A percentile compares a stretch with the other conserved stretches of the same genome.
Evolutionary conservation across 2,113 vertebrate genomes (phyloP).

Genomic region (Murina feae): DNA sequence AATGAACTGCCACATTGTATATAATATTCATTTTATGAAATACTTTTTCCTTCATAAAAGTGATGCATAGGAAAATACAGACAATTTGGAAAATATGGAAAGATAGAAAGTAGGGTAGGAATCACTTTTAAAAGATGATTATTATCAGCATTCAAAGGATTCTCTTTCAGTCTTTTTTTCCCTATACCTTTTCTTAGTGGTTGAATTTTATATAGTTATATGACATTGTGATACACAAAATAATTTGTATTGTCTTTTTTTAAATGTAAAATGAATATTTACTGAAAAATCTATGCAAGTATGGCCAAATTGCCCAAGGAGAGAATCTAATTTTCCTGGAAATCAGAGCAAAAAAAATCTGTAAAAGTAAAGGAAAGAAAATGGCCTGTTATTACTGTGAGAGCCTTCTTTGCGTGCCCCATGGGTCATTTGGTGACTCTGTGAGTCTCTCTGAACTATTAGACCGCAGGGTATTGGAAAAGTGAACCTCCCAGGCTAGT

Average conservation of each 20-base stretch:
- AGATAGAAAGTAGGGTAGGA: background rate
- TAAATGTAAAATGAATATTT: background rate
- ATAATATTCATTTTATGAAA: background rate
- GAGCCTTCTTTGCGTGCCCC: background rate
- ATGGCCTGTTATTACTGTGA: background rate
- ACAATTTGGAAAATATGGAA: background rate
- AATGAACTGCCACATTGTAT: background rate
- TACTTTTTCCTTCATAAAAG: background rate
- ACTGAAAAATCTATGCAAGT: background rate
- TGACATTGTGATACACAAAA: background rate
- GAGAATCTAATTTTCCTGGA: background rate
- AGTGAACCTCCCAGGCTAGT: background rate
- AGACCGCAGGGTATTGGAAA: background rate
- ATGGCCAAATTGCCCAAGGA: background rate
- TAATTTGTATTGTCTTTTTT: background rate
- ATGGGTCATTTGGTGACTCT: rapidly evolving
- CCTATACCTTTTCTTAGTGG: background rate
- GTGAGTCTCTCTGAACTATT: background rate
- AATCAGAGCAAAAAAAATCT: background rate
- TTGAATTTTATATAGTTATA: background rate
- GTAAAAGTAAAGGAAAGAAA: background rate
- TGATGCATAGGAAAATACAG: background rate
- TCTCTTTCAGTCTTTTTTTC: background rate
- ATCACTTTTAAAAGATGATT: background rate
- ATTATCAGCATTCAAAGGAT: background rate